Conservation (phyloP, 2,113 vertebrate species). For the Garra rufa region DNA sequence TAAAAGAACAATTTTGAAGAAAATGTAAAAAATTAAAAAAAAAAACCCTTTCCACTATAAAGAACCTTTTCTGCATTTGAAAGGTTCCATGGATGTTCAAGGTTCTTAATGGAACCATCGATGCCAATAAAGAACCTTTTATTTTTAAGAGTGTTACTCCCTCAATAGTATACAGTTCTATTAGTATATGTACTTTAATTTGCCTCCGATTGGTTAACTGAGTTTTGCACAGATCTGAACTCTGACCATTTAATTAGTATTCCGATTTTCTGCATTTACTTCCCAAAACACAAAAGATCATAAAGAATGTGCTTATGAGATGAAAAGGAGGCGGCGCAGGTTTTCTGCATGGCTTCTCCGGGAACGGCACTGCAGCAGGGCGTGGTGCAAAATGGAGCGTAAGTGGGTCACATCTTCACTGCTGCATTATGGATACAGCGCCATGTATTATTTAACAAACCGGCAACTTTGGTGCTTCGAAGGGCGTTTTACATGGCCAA, state of each 20-base stretch:
- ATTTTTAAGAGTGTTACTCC: too few species aligned
- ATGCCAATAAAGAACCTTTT: too few species aligned
- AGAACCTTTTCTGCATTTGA: too few species aligned
- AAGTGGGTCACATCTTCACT: conserved; percentile 40
- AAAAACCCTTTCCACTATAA: too few species aligned
- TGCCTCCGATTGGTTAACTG: not conserved
- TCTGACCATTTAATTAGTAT: conserved; percentile 67
- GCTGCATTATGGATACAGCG: conserved; percentile 54
- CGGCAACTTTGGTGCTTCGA: conserved; percentile 41
- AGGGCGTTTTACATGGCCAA: not conserved
- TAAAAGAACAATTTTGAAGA: too few species aligned
- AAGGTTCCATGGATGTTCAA: too few species aligned
- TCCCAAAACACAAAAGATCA: conserved; percentile 60
- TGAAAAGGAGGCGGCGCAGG: not conserved
- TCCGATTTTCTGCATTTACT: conserved; percentile 68
- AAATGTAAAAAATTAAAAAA: too few species aligned
- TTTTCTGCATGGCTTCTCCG: conserved; percentile 31
- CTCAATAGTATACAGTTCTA: not conserved
- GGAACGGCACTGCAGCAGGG: conserved; percentile 18
- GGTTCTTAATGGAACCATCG: too few species aligned
- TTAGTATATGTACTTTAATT: not conserved
- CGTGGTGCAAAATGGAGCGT: conserved; percentile 21
- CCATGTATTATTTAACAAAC: conserved; percentile 64
- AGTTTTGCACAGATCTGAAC: not conserved
- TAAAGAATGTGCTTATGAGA: conserved; percentile 26